Percentiles rank a stretch among this genome's conserved stretches.
phyloP scores from a whole-genome alignment of 2,797 vertebrate genomes.

The Muscicapa comitata region DNA sequence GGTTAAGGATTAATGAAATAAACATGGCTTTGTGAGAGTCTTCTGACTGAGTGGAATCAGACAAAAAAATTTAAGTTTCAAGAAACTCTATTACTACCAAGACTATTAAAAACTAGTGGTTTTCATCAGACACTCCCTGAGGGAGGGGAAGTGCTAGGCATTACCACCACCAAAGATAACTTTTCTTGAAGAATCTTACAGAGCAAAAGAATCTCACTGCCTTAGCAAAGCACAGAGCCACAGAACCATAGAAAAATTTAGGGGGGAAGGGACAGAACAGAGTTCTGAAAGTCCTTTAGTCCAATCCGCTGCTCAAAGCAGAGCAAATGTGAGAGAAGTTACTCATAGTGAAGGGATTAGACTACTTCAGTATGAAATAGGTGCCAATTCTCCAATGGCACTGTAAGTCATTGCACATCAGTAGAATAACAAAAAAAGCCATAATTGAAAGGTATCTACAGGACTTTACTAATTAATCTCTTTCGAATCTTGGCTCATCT shows the following conservation, averaged over 20 bases:
- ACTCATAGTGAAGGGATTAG: not conserved
- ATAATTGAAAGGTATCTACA: not conserved
- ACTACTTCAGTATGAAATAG: not conserved
- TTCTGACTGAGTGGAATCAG: not conserved
- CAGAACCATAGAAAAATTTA: not conserved
- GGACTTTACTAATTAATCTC: not conserved
- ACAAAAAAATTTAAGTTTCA: not conserved
- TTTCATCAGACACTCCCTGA: not conserved
- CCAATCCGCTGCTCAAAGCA: not conserved
- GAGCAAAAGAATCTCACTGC: not conserved
- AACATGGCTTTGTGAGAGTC: not conserved
- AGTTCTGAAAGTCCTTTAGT: not conserved
- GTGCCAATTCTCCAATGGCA: not conserved
- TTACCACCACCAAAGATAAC: not conserved
- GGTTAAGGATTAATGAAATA: not conserved
- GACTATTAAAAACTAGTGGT: not conserved
- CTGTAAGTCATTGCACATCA: not conserved
- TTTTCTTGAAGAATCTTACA: not conserved
- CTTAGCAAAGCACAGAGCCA: not conserved
- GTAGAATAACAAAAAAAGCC: not conserved
- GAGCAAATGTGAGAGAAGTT: not conserved
- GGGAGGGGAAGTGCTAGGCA: not conserved
- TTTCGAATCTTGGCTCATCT: not conserved
- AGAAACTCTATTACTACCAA: not conserved
- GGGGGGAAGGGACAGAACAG: not conserved